Evolutionary conservation across 35 echinoderm and acorn worm species (phyloP).

Genomic region (Stichopus chloronotus): DNA sequence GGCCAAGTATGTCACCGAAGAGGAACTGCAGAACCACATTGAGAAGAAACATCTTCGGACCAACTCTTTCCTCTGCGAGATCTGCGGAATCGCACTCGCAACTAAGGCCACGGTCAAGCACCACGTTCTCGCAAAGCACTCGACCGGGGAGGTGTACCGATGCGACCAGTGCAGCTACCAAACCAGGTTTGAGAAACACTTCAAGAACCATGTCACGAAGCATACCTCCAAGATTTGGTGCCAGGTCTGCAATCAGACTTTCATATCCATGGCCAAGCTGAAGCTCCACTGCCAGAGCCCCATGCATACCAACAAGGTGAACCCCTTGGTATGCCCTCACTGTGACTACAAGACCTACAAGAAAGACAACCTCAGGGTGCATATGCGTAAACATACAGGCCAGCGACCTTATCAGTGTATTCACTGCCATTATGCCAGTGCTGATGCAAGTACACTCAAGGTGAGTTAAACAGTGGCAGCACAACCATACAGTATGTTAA

Average conservation of each 20-base stretch:
- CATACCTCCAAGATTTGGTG: conserved; percentile 81
- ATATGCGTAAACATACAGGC: conserved; percentile 86
- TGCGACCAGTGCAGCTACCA: conserved; percentile 81
- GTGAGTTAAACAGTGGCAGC: conserved; percentile 5
- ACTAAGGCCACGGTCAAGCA: conserved; percentile 75
- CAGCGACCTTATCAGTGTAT: conserved; percentile 91
- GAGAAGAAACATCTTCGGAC: conserved; percentile 80
- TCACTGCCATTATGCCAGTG: conserved; percentile 88
- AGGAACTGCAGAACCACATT: conserved; percentile 78
- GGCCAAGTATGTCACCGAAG: conserved; percentile 69
- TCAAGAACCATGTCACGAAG: conserved; percentile 76
- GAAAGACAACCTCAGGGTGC: conserved; percentile 91
- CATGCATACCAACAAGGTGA: conserved; percentile 80
- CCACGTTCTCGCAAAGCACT: conserved; percentile 74
- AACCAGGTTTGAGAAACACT: conserved; percentile 67
- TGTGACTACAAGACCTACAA: conserved; percentile 96
- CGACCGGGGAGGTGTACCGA: neutral
- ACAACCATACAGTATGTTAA: neutral
- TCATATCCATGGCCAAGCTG: conserved; percentile 65
- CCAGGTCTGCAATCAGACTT: conserved; percentile 74
- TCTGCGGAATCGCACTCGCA: conserved; percentile 82
- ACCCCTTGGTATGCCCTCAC: conserved; percentile 83
- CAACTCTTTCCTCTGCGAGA: conserved; percentile 85
- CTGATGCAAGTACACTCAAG: conserved; percentile 93
- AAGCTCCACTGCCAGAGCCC: conserved; percentile 74